These are phyloP conservation scores for Callionymus lyra DNA, from an alignment of 2,113 vertebrate genomes.

Conservation along the genomic window DNA sequence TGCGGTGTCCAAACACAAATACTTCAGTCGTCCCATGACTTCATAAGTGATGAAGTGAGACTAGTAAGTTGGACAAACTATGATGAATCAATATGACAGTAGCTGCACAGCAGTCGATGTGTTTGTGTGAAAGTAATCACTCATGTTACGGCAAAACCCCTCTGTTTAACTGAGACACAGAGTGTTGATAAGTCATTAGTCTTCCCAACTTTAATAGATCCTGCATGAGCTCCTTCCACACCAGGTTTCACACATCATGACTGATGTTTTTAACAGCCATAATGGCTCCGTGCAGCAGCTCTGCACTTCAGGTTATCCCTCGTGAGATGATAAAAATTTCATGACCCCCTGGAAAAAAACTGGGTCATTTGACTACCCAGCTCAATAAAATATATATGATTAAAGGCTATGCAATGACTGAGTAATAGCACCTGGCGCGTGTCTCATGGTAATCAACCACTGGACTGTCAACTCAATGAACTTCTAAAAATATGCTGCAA, in stretches of 20 bases:
- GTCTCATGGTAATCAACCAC: conserved; percentile 2
- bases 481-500: too few species aligned
- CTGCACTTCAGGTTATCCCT: conserved; percentile 25
- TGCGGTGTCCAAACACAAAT: too few species aligned
- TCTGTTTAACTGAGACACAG: conserved; percentile 23
- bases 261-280: conserved; percentile 11
- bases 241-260: conserved; percentile 11
- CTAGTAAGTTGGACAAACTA: conserved; percentile 17
- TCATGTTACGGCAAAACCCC: conserved; percentile 29
- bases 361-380: conserved; percentile 35
- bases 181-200: conserved; percentile 43
- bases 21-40: too few species aligned
- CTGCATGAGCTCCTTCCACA: conserved; percentile 19
- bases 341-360: conserved; percentile 47
- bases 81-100: conserved; percentile 56
- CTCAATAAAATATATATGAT: conserved; percentile 18
- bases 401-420: conserved; percentile 21
- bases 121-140: conserved; percentile 28
- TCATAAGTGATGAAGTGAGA: conserved; percentile 3
- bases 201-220: conserved; percentile 20
- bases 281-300: conserved; percentile 4
- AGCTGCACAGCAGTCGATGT: conserved; percentile 13
- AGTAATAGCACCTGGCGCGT: conserved; percentile 11
- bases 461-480: conserved; percentile 2
- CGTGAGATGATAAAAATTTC: conserved; percentile 47